Base-by-base conservation (phyloP, 1,140 invertebrate genomes). In the Bombus sibiricus region DNA sequence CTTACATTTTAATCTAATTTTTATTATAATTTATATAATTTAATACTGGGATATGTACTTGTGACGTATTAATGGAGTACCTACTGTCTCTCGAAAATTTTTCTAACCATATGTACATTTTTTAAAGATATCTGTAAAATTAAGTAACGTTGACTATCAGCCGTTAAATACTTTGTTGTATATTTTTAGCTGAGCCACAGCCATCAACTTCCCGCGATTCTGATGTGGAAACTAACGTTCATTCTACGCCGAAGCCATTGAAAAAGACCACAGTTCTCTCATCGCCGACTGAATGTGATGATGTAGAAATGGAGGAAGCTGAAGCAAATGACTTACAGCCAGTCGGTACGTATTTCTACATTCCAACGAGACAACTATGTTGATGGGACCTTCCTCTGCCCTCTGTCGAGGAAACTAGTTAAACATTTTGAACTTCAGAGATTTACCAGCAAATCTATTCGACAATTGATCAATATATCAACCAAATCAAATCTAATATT, bases 161-260 rank as follows among this genome's bases (percentile, higher is more conserved):
- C 3, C 4, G 10, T 59, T 59, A 28, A 6, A 37, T 25, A 83
- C 13, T 47, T 9, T 9, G 18, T 6, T 41, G 18, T 39, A 34
- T 22, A 18, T 80, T 82, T 53, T 68, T 53, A 68, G 69, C 25
- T 47, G 89, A 90, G 37, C 37, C 81, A 18, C 28, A 15, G n/a
- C 69, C 86, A 41, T 87, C 89, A 2, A 87, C 74, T 66, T 87
- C 88, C 18, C 10, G 18, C 15, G 37, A 75, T 15, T 47, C n/a
- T 22, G 34, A 68, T 66, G 3, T 25, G 8, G n/a, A 37, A 18
- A 25, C 37, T 12, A 62, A 22, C 18, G 32, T 32, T 9, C 32
- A 8, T 71, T 71, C 32, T 5, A 13, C 18, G 47, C 18, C 74
- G 5, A 47, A 57, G 1, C 25, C 78, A 57, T 73, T 81, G 3